Evolutionary conservation across 2,888 invertebrate genomes (phyloP).

Genomic region (Parasteatoda lunata): DNA sequence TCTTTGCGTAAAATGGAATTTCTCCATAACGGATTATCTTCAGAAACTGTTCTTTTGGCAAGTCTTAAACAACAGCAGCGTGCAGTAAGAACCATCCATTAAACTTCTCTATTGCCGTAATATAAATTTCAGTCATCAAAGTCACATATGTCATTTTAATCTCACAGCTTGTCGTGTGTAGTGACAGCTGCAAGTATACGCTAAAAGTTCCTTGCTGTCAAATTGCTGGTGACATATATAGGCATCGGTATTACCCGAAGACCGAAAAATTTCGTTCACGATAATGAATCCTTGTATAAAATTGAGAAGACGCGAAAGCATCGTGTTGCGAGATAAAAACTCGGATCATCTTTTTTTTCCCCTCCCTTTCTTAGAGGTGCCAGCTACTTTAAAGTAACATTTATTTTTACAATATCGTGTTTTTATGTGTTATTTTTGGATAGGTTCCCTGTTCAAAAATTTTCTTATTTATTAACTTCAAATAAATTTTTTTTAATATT

Average conservation of each 20-base stretch:
- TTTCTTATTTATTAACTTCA: too few species aligned
- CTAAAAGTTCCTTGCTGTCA: conserved; percentile 15
- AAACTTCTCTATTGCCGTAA: neutral
- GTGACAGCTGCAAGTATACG: conserved; percentile 4
- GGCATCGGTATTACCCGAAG: neutral
- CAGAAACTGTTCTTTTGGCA: neutral
- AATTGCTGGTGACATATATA: neutral
- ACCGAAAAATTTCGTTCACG: neutral
- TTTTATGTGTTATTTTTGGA: too few species aligned
- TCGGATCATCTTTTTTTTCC: too few species aligned
- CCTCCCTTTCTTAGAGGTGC: too few species aligned
- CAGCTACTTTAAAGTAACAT: too few species aligned
- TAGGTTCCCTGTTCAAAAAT: too few species aligned
- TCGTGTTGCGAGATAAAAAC: too few species aligned
- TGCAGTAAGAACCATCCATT: neutral
- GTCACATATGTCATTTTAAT: conserved; percentile 31
- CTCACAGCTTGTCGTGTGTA: neutral
- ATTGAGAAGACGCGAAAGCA: neutral
- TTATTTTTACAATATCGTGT: too few species aligned
- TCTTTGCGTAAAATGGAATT: neutral
- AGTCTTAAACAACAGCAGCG: neutral
- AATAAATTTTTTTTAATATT: too few species aligned
- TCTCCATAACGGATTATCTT: neutral
- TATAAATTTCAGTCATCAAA: neutral
- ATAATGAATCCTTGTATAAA: neutral